Evolutionary conservation across 2,888 invertebrate genomes (phyloP), one percentile per base, ranked within the genome.

Genomic region (Standfussiana lucernea): DNA sequence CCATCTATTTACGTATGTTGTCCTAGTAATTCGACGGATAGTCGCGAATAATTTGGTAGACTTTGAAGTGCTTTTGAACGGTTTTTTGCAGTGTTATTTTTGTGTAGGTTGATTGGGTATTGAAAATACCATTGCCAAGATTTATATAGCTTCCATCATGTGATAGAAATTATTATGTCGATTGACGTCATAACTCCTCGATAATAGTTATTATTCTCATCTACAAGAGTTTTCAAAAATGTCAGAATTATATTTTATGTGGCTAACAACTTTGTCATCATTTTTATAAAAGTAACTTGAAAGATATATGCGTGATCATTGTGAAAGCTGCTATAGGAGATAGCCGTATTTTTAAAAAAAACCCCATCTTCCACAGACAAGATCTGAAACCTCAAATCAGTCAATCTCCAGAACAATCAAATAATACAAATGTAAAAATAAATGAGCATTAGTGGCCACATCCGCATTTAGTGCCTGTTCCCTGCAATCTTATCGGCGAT

Each of bases 381-480:
- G 56, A 56, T 82, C 24, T 24, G 13, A 76, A 53, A 32, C 2
- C 56, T 68, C 15, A 37, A 56, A 35, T n/a, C 37, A 66, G 59
- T 37, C 72, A 74, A 79, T 77, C 72, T 75, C 66, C 18, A n/a
- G 40, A 61, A 79, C 74, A 77, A 88, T 76, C 77, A 83, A 66
- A 79, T 37, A 71, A 13, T 21, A 67, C 65, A 61, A 84, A 88
- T 83, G 79, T 87, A 83, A 79, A 84, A 83, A 84, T 84, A 86
- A 84, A 83, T 77, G 82, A 72, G 56, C 79, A 88, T 89, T 88
- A 86, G 77, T 75, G 32, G 71, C 59, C 47, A 83, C 80, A 87
- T 88, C 88, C 88, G 86, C 81, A 83, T 84, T 88, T 83, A 89
- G 62, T 70, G 82, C 72, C 81, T 56, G 80, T 72, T 84, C 70